Percentiles rank a stretch among this genome's conserved stretches.
phyloP scores from a whole-genome alignment of 2,113 vertebrate genomes.

The Erythrolamprus reginae region DNA sequence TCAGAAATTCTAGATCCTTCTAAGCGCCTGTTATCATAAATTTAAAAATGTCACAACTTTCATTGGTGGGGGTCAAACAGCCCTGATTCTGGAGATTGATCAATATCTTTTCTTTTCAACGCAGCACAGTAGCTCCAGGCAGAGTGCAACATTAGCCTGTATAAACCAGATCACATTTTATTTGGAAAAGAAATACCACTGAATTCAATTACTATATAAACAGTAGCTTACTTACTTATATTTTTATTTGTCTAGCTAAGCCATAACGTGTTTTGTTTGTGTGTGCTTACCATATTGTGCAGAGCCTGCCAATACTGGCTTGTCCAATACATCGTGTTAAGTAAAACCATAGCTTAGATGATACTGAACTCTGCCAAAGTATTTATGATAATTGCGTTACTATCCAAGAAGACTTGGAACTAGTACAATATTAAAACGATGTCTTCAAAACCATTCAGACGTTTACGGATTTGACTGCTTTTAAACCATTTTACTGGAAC shows the following conservation, averaged over 20 bases:
- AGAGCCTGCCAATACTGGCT: not conserved
- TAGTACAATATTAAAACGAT: not conserved
- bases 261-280: not conserved
- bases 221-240: not conserved
- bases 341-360: not conserved
- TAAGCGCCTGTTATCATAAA: constrained; percentile 14
- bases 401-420: not conserved
- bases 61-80: not conserved
- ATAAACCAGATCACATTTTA: not conserved
- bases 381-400: no score
- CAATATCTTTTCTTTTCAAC: not conserved
- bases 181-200: not conserved
- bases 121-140: not conserved
- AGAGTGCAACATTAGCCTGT: not conserved
- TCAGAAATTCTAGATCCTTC: not conserved
- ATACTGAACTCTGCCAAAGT: not conserved
- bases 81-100: not conserved
- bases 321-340: not conserved
- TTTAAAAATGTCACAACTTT: constrained; percentile 13
- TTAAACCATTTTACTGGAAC: not conserved
- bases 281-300: not conserved
- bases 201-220: not conserved
- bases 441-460: not conserved
- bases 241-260: not conserved
- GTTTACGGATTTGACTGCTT: not conserved